Base-by-base conservation (phyloP, 2,888 invertebrate species). In the Caenorhabditis sp. region DNA sequence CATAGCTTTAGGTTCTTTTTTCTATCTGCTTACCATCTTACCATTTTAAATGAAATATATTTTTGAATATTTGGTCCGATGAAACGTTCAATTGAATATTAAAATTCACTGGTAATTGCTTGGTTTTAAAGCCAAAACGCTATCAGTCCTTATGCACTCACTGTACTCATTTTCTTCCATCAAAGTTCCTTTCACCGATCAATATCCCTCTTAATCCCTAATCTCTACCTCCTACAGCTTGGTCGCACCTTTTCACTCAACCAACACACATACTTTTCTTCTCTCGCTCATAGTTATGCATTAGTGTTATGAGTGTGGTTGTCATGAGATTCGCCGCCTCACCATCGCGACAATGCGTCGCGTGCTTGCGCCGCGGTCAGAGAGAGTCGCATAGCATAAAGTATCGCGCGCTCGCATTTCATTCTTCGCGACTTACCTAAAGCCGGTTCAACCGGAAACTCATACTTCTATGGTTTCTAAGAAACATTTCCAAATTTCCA, bases 291-390 rank as follows among this genome's bases (percentile, higher is more conserved):
- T 11, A 47, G 18, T 18, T 47, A 47, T 47, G 20, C 47, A 47
- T 47, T 4, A 9, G 32, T 32, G 18, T 47, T 47, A 47, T 18
- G 4, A 47, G 20, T 18, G 18, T n/a, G 8, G 47, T 47, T 47
- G 60, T 61, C 70, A 60, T 60, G 37, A 51, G 61, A 51, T 70
- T 60, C 47, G n/a, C 69, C 15, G 5, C 13, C 32, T 24, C 24
- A 20, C 47, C 22, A 9, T 50, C 50, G 5, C 9, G 4, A 32
- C 32, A 32, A 24, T 18, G 60, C 70, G 37, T n/a, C 15, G 70
- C 70, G 60, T 51, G 24, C n/a, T 6, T 20, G 70, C 70, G 61
- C 32, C 18, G 70, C 70, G 61, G 70, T 61, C 51, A 37, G 11
- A n/a, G 18, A 22, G 65, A 65, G 65, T 53, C 51, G 65, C 53